These are phyloP conservation scores for Ctena decussata DNA, from an alignment of 2,888 invertebrate species.

Conservation along the genomic window DNA sequence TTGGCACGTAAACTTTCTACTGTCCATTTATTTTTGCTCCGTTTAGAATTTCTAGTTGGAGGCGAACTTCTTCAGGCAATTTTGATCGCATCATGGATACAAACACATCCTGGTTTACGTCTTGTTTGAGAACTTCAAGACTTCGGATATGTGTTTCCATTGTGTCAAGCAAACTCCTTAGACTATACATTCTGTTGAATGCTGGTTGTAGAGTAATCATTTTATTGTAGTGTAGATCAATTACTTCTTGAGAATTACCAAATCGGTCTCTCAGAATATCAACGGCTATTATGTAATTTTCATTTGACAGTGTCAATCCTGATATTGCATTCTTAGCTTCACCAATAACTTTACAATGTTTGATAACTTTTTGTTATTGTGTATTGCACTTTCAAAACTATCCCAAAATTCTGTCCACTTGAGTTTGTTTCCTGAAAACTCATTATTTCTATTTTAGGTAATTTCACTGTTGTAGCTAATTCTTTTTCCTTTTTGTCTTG, in stretches of 20 bases:
- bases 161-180: background rate
- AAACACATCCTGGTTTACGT: too few species aligned
- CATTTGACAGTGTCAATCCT: conserved; percentile 41
- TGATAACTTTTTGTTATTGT: background rate
- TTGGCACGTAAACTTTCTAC: too few species aligned
- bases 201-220: too few species aligned
- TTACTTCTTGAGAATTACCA: conserved; percentile 45
- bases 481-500: background rate
- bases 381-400: background rate
- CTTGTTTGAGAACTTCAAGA: too few species aligned
- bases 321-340: conserved; percentile 26
- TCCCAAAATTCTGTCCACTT: background rate
- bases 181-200: too few species aligned
- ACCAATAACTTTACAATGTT: background rate
- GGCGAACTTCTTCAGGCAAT: too few species aligned
- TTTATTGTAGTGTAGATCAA: conserved; percentile 44
- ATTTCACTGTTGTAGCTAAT: background rate
- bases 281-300: conserved; percentile 42
- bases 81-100: too few species aligned
- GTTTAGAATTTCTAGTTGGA: too few species aligned
- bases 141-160: conserved; percentile 8
- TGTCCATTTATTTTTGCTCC: too few species aligned
- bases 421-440: too few species aligned
- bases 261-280: conserved; percentile 33
- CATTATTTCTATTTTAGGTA: background rate